A percentile compares a stretch with the other conserved stretches of the same genome.
These are phyloP conservation scores for Siphlonurus alternatus DNA, from an alignment of 2,888 invertebrate genomes.

Conservation along the genomic window DNA sequence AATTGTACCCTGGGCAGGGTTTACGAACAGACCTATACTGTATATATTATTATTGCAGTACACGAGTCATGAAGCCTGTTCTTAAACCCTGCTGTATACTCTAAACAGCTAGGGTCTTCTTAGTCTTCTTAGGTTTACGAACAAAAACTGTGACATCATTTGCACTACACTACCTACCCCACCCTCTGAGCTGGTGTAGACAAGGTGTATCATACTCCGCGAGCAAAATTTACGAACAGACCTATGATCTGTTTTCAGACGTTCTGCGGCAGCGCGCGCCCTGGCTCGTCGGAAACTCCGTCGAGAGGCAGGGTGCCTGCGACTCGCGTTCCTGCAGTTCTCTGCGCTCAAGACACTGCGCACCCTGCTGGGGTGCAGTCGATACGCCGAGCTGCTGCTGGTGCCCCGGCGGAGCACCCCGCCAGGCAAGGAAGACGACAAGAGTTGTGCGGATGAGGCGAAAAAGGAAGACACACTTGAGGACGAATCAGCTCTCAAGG, in stretches of 20 bases:
- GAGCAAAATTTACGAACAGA: too few species aligned
- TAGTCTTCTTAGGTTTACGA: too few species aligned
- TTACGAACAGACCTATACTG: too few species aligned
- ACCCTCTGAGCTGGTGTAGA: too few species aligned
- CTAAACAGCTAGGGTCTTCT: too few species aligned
- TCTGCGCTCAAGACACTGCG: constrained; percentile 37
- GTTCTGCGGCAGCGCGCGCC: constrained; percentile 17
- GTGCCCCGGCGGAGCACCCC: constrained; percentile 25
- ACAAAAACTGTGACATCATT: too few species aligned
- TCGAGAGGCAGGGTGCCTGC: constrained; percentile 29
- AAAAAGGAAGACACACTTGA: constrained; percentile 6
- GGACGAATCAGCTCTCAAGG: constrained; percentile 16
- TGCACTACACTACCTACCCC: too few species aligned
- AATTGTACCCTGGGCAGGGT: too few species aligned
- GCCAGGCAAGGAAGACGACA: constrained; percentile 9
- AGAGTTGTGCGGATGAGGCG: constrained; percentile 11
- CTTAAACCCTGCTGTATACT: too few species aligned
- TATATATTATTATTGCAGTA: too few species aligned
- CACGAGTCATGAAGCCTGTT: too few species aligned
- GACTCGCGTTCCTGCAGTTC: constrained; percentile 34
- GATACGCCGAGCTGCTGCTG: constrained; percentile 36
- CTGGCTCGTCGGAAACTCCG: constrained; percentile 26
- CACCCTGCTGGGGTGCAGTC: constrained; percentile 32
- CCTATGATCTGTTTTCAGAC: background rate
- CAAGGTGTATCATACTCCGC: too few species aligned